These are phyloP conservation scores for Stichodactyla helianthus DNA, from an alignment of 64 coral and sea anemone species.

Conservation along the genomic window DNA sequence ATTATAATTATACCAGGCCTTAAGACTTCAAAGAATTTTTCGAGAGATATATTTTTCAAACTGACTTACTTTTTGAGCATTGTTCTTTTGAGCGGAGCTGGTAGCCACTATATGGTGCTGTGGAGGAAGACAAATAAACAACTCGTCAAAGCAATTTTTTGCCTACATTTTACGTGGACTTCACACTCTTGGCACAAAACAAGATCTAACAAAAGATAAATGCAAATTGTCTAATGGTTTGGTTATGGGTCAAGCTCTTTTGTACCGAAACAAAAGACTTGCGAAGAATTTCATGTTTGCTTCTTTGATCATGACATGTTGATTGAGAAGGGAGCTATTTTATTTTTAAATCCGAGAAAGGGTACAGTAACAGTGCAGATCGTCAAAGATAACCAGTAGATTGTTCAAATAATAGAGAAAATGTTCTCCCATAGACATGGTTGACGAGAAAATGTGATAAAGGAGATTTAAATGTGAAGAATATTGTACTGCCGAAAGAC, in stretches of 20 bases:
- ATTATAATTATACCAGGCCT: not conserved
- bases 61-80: not conserved
- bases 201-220: constrained; percentile 26
- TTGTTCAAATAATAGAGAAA: not conserved
- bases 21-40: not conserved
- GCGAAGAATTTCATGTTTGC: not conserved
- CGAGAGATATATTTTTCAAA: not conserved
- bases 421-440: not conserved
- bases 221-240: constrained; percentile 9
- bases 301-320: not conserved
- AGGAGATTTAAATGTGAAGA: not conserved
- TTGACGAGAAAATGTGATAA: not conserved
- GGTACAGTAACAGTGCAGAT: not conserved
- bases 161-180: constrained; percentile 1
- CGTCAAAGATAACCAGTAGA: not conserved
- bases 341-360: not conserved
- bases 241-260: not conserved
- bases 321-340: not conserved
- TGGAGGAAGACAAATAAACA: not conserved
- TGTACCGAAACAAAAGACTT: not conserved
- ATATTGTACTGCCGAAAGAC: not conserved
- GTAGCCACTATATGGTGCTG: not conserved
- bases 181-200: not conserved
- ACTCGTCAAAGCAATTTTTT: not conserved
- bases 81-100: not conserved